Base-by-base conservation (phyloP, 2,888 invertebrate genomes). In the Clunio marinus region DNA sequence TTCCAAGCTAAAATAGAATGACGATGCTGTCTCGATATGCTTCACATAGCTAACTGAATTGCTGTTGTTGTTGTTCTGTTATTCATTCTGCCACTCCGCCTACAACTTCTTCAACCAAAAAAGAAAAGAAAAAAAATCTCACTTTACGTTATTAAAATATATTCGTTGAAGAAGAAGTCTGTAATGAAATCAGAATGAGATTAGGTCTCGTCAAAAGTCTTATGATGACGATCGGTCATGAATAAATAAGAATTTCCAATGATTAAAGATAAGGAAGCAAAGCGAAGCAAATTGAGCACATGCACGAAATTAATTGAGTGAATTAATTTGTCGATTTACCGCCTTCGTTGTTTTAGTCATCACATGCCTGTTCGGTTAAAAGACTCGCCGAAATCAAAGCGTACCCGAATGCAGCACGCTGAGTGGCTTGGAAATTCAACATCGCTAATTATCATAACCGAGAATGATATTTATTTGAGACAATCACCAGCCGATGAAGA, bases 401-500 rank as follows among this genome's bases (percentile, higher is more conserved):
- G 84, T 72, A 84, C 87, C 78, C 85, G 89, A 73, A 83, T 94
- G 77, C 93, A 94, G 80, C 86, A 90, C 77, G 93, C 91, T 57
- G 83, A 86, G 68, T 93, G 92, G 92, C 82, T 92, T 74, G 91
- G 91, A 70, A 83, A 86, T 73, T 87, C 89, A 67, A 89, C 89
- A 60, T 83, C 89, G 57, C 81, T 93, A 73, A 80, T 92, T 74
- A 86, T 93, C 80, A 88, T 91, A 71, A 89, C 88, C 71, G 88
- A 90, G 77, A 95, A 95, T 82, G 91, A 96, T 81, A 89, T 96
- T 75, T 92, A 91, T 81, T 85, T 93, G 74, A 82, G 89, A 74
- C 84, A 85, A 72, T 83, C 89, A 57, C 91, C 91, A 1, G 84
- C 88, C 60, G 81, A 81, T 70, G 86, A 87, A 71, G 81, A 86